Evolutionary conservation across 2,113 vertebrate species (phyloP).

Genomic region (Otolemur garnettii): DNA sequence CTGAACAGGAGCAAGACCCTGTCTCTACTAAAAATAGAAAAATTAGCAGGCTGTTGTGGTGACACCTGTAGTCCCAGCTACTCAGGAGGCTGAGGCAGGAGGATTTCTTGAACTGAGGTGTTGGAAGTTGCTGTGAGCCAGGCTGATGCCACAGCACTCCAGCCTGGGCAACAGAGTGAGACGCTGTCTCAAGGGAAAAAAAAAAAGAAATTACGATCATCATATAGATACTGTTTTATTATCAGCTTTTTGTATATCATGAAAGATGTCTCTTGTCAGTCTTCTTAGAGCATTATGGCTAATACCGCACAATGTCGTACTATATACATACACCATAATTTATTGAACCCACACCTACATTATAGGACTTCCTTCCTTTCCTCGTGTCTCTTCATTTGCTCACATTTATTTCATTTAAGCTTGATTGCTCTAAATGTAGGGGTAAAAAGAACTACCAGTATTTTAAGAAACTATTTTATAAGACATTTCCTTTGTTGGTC

Average conservation of each 20-base stretch:
- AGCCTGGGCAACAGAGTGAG: no score
- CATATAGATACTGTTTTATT: constrained; percentile 20
- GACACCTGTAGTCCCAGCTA: no score
- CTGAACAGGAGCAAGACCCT: no score
- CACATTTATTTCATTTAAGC: constrained; percentile 8
- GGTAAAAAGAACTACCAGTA: not conserved
- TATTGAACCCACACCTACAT: not conserved
- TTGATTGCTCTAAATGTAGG: not conserved
- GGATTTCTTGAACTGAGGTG: no score
- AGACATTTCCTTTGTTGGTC: not conserved
- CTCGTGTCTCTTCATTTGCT: constrained; percentile 15
- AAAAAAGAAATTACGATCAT: constrained; percentile 43
- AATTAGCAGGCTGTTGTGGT: no score
- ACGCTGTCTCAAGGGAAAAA: no score
- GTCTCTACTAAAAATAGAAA: no score
- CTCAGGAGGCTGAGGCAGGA: no score
- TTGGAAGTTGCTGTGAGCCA: no score
- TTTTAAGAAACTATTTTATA: constrained; percentile 10
- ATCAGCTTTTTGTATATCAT: not conserved
- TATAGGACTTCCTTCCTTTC: not conserved
- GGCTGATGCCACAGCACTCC: no score
- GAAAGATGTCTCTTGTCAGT: constrained; percentile 1
- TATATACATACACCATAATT: not conserved
- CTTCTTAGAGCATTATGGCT: constrained; percentile 43
- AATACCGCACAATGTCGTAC: not conserved